A percentile compares a stretch with the other conserved stretches of the same genome.
Conservation (phyloP, 1,140 invertebrate species). For the Apis mellifera region DNA sequence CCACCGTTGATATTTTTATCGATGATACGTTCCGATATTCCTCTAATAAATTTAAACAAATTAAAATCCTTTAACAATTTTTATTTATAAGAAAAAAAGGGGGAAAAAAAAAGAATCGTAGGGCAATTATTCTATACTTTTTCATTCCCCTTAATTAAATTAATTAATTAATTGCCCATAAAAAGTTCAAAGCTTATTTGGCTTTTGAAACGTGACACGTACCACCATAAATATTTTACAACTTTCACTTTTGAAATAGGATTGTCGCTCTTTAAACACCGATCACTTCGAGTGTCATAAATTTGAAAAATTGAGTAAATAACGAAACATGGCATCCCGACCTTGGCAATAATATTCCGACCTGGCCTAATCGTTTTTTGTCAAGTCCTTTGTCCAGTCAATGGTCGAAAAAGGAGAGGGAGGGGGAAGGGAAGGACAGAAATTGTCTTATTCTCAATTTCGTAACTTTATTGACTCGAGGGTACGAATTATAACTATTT, state of each 20-base stretch:
- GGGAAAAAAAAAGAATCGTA: not conserved
- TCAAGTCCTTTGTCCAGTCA: not conserved
- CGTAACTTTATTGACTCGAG: not conserved
- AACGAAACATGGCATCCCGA: not conserved
- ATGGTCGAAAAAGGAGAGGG: not conserved
- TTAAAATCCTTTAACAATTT: not conserved
- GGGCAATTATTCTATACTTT: not conserved
- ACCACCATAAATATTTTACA: not conserved
- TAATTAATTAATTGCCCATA: fast-evolving
- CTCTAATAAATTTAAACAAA: too few relatives aligned
- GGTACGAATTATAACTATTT: constrained; percentile 35
- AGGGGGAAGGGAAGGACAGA: not conserved
- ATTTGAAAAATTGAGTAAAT: constrained; percentile 22
- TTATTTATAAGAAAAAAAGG: too few relatives aligned
- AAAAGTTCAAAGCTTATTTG: not conserved
- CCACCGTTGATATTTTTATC: not conserved
- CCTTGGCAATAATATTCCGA: not conserved
- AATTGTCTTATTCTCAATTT: not conserved
- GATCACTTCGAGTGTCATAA: not conserved
- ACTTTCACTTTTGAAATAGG: too few relatives aligned
- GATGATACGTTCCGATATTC: not conserved
- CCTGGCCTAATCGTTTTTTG: not conserved
- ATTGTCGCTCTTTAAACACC: not conserved
- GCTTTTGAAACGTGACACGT: not conserved
- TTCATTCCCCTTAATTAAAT: not conserved